Evolutionary conservation across 1,140 invertebrate genomes (phyloP).

Genomic region (Aradophagus sp.): DNA sequence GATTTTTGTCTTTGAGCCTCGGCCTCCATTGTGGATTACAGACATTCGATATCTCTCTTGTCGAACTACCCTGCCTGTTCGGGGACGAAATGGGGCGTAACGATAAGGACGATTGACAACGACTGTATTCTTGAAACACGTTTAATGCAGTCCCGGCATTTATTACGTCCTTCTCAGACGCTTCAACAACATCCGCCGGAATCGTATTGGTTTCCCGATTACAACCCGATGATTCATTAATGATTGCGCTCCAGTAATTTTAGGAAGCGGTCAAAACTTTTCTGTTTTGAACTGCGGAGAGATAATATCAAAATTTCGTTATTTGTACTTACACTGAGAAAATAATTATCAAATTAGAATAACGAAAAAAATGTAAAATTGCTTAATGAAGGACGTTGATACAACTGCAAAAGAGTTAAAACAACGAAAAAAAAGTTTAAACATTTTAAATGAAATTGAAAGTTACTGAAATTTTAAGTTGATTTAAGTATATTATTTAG

Average conservation of each 20-base stretch:
- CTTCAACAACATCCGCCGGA: conserved; percentile 68
- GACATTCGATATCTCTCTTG: conserved; percentile 65
- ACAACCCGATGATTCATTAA: conserved; percentile 21
- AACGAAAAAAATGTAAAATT: too few relatives aligned
- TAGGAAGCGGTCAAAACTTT: too few relatives aligned
- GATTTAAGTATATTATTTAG: too few relatives aligned
- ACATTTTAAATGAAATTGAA: too few relatives aligned
- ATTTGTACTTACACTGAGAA: too few relatives aligned
- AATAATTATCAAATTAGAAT: too few relatives aligned
- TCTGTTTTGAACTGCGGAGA: too few relatives aligned
- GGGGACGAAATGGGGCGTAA: conserved; percentile 66
- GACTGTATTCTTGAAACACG: conserved; percentile 54
- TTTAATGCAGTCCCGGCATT: conserved; percentile 43
- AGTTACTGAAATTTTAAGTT: too few relatives aligned
- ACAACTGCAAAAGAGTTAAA: too few relatives aligned
- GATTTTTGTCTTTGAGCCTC: conserved; percentile 65
- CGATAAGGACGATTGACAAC: conserved; percentile 63
- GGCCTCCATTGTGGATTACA: conserved; percentile 56
- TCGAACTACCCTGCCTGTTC: conserved; percentile 46
- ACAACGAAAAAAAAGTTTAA: too few relatives aligned
- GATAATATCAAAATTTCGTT: too few relatives aligned
- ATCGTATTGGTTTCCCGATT: conserved; percentile 47
- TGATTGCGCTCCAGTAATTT: conserved; percentile 2
- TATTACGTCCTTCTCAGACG: conserved; percentile 57
- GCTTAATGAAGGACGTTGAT: too few relatives aligned